Base-by-base conservation (phyloP, 2,888 invertebrate species). In the Diogma glabrata region DNA sequence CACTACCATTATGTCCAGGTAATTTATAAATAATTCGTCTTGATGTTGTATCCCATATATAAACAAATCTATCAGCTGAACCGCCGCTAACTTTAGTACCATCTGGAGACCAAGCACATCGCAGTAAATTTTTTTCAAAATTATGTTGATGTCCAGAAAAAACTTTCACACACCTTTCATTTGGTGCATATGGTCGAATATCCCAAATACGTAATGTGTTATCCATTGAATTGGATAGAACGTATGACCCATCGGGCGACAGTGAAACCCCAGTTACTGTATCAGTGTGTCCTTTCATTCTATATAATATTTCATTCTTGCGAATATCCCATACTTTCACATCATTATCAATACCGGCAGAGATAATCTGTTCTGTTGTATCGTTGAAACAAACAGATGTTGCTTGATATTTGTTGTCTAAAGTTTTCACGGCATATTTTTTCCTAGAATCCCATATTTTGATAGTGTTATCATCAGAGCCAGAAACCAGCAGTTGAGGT, bases 311-410 rank as follows among this genome's bases (percentile, higher is more conserved):
- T 52, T 87, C 85, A 64, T 87, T 87, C 65, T 90, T 93, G 50
- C 97, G 75, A 40, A 95, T 75, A 67, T 99, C 99, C 97, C 97
- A 99, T 0, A 96, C 86, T 77, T 95, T 96, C 8, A 99, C 82
- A 55, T 93, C 89, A 69, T 99, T 99, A 66, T 99, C 99, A 51
- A 99, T 87, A 4, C 99, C 97, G 1, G 89, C 94, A 5, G 88
- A 87, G 55, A 97, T 85, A 3, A 99, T 80, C 68, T 92, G 92
- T 61, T 99, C 97, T 0, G 92, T 85, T 0, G 93, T 95, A 62
- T 99, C 97, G 62, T 88, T 95, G 67, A 97, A 97, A 10, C 89
- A 78, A 0, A 94, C 91, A 0, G 92, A 78, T 0, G 92, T 91
- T 10, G 93, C 78, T 56, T 87, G 88, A 63, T 79, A 90, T 0